Conservation (phyloP, 2,113 vertebrate genomes). For the Plectropomus leopardus region DNA sequence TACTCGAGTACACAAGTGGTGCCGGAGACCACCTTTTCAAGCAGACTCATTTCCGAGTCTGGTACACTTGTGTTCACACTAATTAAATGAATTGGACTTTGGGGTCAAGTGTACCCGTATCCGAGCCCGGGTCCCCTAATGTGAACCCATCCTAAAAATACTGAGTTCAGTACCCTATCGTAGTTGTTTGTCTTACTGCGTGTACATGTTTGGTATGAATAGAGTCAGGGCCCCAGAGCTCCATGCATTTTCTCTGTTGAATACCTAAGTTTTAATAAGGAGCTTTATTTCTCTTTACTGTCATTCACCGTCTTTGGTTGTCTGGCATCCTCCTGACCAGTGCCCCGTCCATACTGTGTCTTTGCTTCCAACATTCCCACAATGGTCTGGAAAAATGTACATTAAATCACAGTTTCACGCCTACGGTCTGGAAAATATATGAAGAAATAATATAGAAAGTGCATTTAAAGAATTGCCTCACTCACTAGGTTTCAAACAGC, state of each 20-base stretch:
- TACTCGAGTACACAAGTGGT: too few species aligned
- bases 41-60: too few species aligned
- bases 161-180: too few species aligned
- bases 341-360: neutral
- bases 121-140: too few species aligned
- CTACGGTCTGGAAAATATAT: neutral
- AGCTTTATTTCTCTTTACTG: neutral
- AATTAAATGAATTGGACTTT: too few species aligned
- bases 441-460: neutral
- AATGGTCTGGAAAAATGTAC: neutral
- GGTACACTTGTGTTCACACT: too few species aligned
- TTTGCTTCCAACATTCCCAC: neutral
- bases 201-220: neutral
- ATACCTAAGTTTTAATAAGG: neutral
- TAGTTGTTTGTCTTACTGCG: neutral
- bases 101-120: too few species aligned
- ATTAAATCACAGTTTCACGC: neutral
- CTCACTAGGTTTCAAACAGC: neutral
- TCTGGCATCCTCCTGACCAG: neutral
- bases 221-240: neutral
- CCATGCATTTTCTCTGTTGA: neutral
- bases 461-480: neutral
- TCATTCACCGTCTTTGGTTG: neutral
- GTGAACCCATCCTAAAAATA: too few species aligned
- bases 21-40: too few species aligned